Conservation (phyloP, 1,140 invertebrate species). For the Acyrthosiphon pisum region DNA sequence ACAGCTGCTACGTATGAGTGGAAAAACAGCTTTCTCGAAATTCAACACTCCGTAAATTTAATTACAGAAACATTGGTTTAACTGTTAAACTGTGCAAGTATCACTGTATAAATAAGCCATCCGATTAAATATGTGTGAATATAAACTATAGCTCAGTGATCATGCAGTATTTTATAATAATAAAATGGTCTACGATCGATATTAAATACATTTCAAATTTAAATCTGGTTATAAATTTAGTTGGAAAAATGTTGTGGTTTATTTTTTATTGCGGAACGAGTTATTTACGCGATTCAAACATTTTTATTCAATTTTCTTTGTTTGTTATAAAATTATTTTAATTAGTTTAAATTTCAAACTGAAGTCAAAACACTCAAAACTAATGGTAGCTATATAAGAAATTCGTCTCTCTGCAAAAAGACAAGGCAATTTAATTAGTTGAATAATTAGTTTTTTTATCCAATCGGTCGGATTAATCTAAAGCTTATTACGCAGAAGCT, state of each 20-base stretch:
- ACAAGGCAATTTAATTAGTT: too few species aligned
- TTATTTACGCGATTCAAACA: background rate
- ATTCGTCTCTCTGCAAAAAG: background rate
- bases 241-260: background rate
- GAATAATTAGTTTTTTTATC: background rate
- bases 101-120: background rate
- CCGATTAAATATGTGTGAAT: background rate
- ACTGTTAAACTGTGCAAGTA: background rate
- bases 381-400: background rate
- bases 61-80: background rate
- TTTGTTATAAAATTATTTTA: background rate
- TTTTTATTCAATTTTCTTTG: background rate
- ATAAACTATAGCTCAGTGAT: background rate
- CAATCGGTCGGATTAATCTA: background rate
- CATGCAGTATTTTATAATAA: background rate
- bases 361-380: background rate
- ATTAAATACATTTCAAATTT: background rate
- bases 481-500: accelerated
- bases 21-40: background rate
- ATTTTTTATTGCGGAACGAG: background rate
- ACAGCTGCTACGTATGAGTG: background rate
- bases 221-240: background rate
- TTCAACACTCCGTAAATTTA: background rate
- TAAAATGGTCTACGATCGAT: background rate
- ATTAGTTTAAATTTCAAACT: background rate